These are phyloP conservation scores for Bursaphelenchus mucronatus DNA, from an alignment of 1,140 invertebrate genomes.

Conservation along the genomic window DNA sequence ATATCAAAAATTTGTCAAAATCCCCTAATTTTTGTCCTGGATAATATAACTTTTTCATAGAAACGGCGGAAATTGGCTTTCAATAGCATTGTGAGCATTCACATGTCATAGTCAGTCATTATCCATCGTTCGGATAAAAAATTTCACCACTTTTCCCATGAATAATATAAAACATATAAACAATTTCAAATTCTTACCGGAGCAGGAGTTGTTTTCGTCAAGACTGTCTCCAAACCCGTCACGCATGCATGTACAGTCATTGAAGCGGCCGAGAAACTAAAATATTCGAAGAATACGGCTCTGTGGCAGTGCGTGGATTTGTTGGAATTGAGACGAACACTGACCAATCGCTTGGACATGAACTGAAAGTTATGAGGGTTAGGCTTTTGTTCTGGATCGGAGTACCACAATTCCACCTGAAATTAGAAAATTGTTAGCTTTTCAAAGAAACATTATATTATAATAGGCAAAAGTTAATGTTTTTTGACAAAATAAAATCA, in stretches of 20 bases:
- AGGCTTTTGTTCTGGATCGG: slow-evolving; percentile 24
- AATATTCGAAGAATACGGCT: slow-evolving; percentile 31
- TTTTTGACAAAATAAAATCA: too few relatives aligned
- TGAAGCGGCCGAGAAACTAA: slow-evolving; percentile 28
- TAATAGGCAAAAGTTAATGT: too few relatives aligned
- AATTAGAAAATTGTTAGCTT: slow-evolving; percentile 4
- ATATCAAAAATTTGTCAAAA: too few relatives aligned
- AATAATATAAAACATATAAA: slow-evolving; percentile 6
- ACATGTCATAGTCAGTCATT: too few relatives aligned
- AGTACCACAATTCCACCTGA: slow-evolving; percentile 31
- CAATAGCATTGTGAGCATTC: too few relatives aligned
- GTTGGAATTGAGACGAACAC: slow-evolving; percentile 17
- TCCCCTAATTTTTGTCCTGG: too few relatives aligned
- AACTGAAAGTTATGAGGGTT: slow-evolving; percentile 24
- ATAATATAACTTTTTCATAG: too few relatives aligned
- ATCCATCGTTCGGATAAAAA: too few relatives aligned
- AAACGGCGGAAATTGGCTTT: too few relatives aligned
- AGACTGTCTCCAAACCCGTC: slow-evolving; percentile 14
- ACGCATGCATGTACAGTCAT: slow-evolving; percentile 26
- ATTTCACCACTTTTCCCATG: slow-evolving; percentile 15
- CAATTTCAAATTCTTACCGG: slow-evolving; percentile 23
- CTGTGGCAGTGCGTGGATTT: slow-evolving; percentile 26
- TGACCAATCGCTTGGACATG: slow-evolving; percentile 24
- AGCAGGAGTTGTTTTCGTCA: slow-evolving; percentile 27
- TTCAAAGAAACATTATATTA: background rate